Conservation (phyloP, 2,797 vertebrate species). For the Carduelis carduelis region DNA sequence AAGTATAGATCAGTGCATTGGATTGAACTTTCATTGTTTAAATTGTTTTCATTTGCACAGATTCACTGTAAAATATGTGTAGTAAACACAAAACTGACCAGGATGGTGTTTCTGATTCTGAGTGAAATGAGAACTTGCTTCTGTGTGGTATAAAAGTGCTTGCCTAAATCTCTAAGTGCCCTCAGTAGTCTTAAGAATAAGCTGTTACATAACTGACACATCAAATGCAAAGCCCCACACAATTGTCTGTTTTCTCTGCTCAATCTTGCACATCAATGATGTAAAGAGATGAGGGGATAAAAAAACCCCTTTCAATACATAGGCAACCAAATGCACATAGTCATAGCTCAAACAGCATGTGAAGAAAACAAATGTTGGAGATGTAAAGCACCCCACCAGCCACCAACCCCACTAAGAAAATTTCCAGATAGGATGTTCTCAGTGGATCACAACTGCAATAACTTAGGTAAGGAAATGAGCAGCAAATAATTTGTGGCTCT, state of each 20-base stretch:
- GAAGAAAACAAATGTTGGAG: neutral
- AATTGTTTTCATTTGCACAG: neutral
- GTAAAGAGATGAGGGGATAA: neutral
- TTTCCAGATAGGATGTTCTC: neutral
- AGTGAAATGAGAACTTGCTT: neutral
- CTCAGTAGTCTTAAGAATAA: neutral
- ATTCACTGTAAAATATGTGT: neutral
- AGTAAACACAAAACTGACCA: neutral
- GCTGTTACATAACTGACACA: neutral
- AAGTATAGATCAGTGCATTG: neutral
- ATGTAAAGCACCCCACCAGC: neutral
- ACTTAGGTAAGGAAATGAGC: neutral
- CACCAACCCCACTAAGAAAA: neutral
- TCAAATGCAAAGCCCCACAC: neutral
- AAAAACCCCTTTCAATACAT: neutral
- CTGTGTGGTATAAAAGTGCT: neutral
- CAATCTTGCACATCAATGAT: neutral
- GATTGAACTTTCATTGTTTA: neutral
- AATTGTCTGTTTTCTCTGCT: neutral
- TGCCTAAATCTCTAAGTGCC: neutral
- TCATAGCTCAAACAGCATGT: neutral
- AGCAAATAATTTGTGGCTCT: neutral
- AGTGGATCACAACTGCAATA: neutral
- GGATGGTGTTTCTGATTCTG: neutral
- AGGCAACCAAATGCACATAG: neutral